phyloP scores from a whole-genome alignment of 1,140 invertebrate genomes.

The Leucophenga varia region DNA sequence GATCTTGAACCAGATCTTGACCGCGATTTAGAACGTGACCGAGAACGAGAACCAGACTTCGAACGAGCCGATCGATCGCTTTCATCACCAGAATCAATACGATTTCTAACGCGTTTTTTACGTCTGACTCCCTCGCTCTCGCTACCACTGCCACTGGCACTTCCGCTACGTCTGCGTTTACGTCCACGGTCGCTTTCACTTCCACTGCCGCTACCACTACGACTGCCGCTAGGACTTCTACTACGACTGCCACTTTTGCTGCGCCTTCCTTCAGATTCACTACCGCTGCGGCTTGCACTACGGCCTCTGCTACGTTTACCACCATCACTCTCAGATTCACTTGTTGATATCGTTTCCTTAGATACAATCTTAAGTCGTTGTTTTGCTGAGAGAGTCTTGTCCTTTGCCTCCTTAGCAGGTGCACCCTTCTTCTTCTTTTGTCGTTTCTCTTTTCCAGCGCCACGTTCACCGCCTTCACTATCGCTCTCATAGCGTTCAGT shows the following conservation, averaged over 20 bases:
- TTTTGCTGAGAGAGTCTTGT: constrained; percentile 69
- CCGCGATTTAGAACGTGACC: constrained; percentile 22
- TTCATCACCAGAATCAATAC: constrained; percentile 56
- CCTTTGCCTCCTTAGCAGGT: constrained; percentile 55
- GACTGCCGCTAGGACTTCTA: constrained; percentile 29
- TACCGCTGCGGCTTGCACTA: constrained; percentile 43
- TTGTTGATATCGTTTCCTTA: constrained; percentile 93
- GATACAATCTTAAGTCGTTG: constrained; percentile 87
- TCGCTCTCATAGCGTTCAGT: constrained; percentile 60
- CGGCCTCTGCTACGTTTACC: constrained; percentile 57
- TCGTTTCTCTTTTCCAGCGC: constrained; percentile 57
- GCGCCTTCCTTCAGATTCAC: too few species aligned
- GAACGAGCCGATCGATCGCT: constrained; percentile 48
- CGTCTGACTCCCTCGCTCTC: constrained; percentile 55
- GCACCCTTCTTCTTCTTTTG: constrained; percentile 57
- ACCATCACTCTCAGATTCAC: constrained; percentile 83
- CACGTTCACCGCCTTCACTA: constrained; percentile 63
- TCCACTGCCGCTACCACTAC: constrained; percentile 6
- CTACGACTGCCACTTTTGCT: constrained; percentile 29
- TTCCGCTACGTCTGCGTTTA: constrained; percentile 39
- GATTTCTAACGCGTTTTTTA: constrained; percentile 43
- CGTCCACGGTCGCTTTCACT: constrained; percentile 30
- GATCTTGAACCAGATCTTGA: constrained; percentile 40
- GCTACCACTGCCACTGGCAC: constrained; percentile 35
- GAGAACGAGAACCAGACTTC: constrained; percentile 48